Evolutionary conservation across 2,113 vertebrate species (phyloP).

Genomic region (Oryzias celebensis): DNA sequence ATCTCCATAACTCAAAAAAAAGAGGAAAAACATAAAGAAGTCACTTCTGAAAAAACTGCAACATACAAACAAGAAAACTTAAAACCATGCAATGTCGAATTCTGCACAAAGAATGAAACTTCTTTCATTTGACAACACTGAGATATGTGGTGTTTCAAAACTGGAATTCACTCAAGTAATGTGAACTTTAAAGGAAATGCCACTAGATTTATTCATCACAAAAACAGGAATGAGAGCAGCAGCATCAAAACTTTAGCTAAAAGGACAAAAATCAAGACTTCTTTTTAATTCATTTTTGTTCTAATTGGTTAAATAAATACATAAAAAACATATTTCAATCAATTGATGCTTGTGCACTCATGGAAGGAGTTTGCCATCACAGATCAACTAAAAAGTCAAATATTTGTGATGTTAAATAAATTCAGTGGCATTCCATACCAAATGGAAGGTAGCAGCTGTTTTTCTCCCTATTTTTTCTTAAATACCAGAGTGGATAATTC

Average conservation of each 20-base stretch:
- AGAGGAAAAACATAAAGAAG: slow-evolving; percentile 52
- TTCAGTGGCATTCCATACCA: slow-evolving; percentile 37
- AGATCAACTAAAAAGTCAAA: slow-evolving; percentile 20
- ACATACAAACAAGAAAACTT: slow-evolving; percentile 37
- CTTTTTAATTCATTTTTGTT: no score
- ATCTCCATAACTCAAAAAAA: slow-evolving; percentile 46
- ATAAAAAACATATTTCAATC: no score
- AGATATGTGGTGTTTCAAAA: not conserved
- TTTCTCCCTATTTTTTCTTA: not conserved
- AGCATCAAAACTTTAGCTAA: not conserved
- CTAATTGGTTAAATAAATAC: no score
- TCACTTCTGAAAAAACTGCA: slow-evolving; percentile 39
- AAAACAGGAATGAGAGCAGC: not conserved
- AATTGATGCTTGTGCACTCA: no score
- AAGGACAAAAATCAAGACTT: slow-evolving; percentile 1
- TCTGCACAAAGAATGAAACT: slow-evolving; percentile 31
- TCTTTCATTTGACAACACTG: not conserved
- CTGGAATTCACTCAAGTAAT: slow-evolving; percentile 1
- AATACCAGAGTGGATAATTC: not conserved
- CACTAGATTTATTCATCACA: slow-evolving; percentile 34
- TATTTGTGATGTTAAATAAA: slow-evolving; percentile 6
- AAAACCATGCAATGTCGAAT: slow-evolving; percentile 7
- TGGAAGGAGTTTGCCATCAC: slow-evolving; percentile 24
- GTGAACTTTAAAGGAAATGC: slow-evolving; percentile 33
- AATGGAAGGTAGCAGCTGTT: slow-evolving; percentile 19